These are phyloP conservation scores for Chironomus striatipennis DNA, from an alignment of 1,140 invertebrate genomes.

Conservation along the genomic window DNA sequence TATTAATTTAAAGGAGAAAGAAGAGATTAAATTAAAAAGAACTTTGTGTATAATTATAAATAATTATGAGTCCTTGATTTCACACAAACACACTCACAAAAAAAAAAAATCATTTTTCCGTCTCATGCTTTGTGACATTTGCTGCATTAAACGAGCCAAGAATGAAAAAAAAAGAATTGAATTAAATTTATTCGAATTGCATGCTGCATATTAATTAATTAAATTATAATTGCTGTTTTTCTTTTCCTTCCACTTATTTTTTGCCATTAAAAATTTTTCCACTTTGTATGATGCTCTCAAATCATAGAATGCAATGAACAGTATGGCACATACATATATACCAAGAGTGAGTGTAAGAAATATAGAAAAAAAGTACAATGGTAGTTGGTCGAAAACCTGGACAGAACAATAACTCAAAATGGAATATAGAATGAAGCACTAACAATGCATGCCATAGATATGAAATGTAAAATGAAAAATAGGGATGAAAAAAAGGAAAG, in stretches of 20 bases:
- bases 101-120: not conserved
- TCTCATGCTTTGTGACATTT: slow-evolving; percentile 16
- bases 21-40: no score
- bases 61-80: no score
- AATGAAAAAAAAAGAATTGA: not conserved
- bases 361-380: no score
- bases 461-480: no score
- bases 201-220: slow-evolving; percentile 22
- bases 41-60: no score
- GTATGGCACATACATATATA: no score
- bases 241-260: not conserved
- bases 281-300: no score
- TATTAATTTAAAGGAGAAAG: no score
- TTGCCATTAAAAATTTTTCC: not conserved
- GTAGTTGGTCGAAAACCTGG: not conserved
- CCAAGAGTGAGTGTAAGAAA: no score
- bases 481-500: not conserved
- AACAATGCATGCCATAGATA: not conserved
- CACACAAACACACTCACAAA: no score
- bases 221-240: slow-evolving; percentile 19
- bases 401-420: not conserved
- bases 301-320: no score
- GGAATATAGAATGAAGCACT: not conserved
- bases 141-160: not conserved
- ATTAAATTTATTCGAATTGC: slow-evolving; percentile 22